These are phyloP conservation scores for Polymixis lichenea DNA, from an alignment of 2,888 invertebrate species.

Conservation along the genomic window DNA sequence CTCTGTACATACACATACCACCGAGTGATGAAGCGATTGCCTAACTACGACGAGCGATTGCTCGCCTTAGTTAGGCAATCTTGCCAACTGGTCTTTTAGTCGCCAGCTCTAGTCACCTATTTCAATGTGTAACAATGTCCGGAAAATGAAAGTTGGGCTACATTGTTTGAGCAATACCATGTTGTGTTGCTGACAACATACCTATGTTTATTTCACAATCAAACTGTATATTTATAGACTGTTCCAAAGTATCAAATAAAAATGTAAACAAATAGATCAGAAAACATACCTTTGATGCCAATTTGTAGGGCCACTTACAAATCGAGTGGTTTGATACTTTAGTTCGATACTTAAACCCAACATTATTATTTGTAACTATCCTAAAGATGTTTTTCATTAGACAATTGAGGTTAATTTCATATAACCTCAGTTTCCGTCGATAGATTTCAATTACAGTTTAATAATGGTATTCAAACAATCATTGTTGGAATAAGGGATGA, in stretches of 20 bases:
- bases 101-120: not conserved
- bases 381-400: not conserved
- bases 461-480: not conserved
- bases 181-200: not conserved
- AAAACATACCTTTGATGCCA: not conserved
- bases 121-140: not conserved
- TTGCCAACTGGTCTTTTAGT: not conserved
- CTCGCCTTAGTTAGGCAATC: not conserved
- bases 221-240: not conserved
- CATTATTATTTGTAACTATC: too few relatives aligned
- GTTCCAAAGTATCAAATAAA: not conserved
- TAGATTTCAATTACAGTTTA: not conserved
- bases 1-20: not conserved
- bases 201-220: not conserved
- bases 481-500: not conserved
- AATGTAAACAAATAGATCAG: not conserved
- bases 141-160: not conserved
- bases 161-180: not conserved
- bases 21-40: too few relatives aligned
- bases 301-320: not conserved
- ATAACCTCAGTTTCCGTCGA: not conserved
- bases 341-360: not conserved
- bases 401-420: not conserved
- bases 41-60: too few relatives aligned
- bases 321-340: not conserved